Conservation (phyloP, 2,797 vertebrate genomes). For the Malacoctenus gilli region DNA sequence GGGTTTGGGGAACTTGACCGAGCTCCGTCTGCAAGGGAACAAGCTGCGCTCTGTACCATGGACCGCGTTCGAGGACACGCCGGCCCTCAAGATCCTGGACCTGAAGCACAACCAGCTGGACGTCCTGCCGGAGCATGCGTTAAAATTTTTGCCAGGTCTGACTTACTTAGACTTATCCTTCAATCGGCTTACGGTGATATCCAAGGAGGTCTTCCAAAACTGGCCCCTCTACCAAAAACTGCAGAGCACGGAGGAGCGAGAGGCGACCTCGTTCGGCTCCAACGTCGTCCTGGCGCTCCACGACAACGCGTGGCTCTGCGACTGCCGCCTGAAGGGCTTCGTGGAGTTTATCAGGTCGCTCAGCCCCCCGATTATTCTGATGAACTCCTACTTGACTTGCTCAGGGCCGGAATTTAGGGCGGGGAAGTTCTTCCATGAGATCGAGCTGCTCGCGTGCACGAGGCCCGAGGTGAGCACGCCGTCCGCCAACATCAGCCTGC, state of each 20-base stretch:
- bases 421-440: slow-evolving; percentile 88
- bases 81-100: slow-evolving; percentile 86
- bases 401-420: slow-evolving; percentile 83
- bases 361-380: slow-evolving; percentile 87
- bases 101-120: slow-evolving; percentile 92
- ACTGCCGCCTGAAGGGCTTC: slow-evolving; percentile 90
- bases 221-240: slow-evolving; percentile 88
- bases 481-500: slow-evolving; percentile 79
- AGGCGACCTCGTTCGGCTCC: slow-evolving; percentile 46
- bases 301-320: slow-evolving; percentile 91
- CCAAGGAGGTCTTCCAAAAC: slow-evolving; percentile 90
- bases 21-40: slow-evolving; percentile 92
- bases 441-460: slow-evolving; percentile 84
- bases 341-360: slow-evolving; percentile 86
- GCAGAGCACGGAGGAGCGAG: slow-evolving; percentile 59
- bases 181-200: slow-evolving; percentile 91
- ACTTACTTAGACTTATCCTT: slow-evolving; percentile 94
- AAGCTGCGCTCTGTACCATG: slow-evolving; percentile 89
- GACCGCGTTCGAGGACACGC: slow-evolving; percentile 90
- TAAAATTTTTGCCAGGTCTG: slow-evolving; percentile 86
- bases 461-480: slow-evolving; percentile 82
- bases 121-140: slow-evolving; percentile 88
- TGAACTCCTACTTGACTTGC: slow-evolving; percentile 93
- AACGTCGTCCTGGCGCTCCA: slow-evolving; percentile 88
- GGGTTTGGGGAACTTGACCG: slow-evolving; percentile 83